Base-by-base conservation (phyloP, 2,888 invertebrate genomes). In the Nemotelus nigrinus region DNA sequence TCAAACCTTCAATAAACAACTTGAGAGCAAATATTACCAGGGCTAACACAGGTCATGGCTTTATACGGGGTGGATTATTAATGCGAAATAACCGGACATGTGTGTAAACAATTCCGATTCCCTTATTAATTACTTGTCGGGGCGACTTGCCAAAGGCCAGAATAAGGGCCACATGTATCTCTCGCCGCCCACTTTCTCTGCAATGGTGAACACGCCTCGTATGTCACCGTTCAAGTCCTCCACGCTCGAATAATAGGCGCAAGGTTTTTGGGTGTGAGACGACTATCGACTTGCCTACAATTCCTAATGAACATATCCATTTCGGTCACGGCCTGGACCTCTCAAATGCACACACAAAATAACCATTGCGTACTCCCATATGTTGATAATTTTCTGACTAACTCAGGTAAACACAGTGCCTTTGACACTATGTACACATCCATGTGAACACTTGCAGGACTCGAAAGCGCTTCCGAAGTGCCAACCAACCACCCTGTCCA, bases 111-210 rank as follows among this genome's bases (percentile, higher is more conserved):
- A 80, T 80, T 81, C 81, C 81, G 81, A 81, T 81, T 82, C 82
- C 81, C 80, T 82, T 83, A 83, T 83, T 83, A 83, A 83, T 83
- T 83, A 82, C 82, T 83, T 82, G 82, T 82, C 81, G 80, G 80
- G 80, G 81, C 81, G 81, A 81, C 82, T 82, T 81, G 82, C 81
- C 82, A 82, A 82, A 80, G 81, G 81, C 80, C 76, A 76, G 78
- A 43, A 65, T 76, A 64, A 65, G 72, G 76, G 79, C 67, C 71
- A 78, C 58, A 77, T 67, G 71, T 55, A 47, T 67, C 65, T 65
- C 71, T 55, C 76, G 58, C 58, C 65, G 63, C 25, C 60, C 57
- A 58, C 58, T 41, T 55, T 39, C 60, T 58, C 60, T 60, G 60
- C 47, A 25, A 7, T 45, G 25, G 45, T 25, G 47, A 47, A 39